Percentiles rank a stretch among this genome's conserved stretches.
Conservation (phyloP, 2,888 invertebrate genomes). For the Eulithis prunata region DNA sequence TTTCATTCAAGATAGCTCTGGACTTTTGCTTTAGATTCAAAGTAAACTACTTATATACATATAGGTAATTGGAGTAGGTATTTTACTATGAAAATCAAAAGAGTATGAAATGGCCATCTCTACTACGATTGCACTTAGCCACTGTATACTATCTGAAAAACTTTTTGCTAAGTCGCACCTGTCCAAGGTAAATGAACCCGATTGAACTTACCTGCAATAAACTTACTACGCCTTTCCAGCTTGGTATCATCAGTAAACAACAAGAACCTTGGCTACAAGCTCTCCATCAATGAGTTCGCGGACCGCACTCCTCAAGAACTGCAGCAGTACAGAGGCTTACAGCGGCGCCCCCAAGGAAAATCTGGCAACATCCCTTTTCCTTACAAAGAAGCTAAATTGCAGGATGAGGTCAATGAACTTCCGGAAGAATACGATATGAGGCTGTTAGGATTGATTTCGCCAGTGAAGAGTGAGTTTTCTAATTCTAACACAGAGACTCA, state of each 20-base stretch:
- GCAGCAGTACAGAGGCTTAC: background rate
- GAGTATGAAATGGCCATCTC: too few relatives aligned
- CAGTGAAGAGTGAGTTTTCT: background rate
- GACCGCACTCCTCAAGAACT: constrained; percentile 45
- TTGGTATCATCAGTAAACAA: constrained; percentile 1
- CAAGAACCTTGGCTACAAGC: constrained; percentile 43
- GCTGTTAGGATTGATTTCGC: background rate
- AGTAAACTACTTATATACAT: too few relatives aligned
- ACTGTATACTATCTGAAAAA: too few relatives aligned
- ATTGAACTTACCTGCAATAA: too few relatives aligned
- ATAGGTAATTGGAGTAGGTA: too few relatives aligned
- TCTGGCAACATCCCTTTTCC: constrained; percentile 3
- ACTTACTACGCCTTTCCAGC: background rate
- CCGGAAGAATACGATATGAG: constrained; percentile 3
- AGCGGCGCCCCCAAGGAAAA: background rate
- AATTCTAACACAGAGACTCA: background rate
- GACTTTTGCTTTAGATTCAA: too few relatives aligned
- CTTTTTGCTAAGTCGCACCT: too few relatives aligned
- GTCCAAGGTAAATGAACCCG: too few relatives aligned
- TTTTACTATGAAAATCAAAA: too few relatives aligned
- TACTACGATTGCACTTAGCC: too few relatives aligned
- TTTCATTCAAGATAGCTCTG: too few relatives aligned
- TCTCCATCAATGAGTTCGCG: constrained; percentile 63
- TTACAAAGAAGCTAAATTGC: background rate
- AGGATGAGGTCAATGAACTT: background rate